Base-by-base conservation (phyloP, 2,797 vertebrate species). In the Girardinus metallicus region DNA sequence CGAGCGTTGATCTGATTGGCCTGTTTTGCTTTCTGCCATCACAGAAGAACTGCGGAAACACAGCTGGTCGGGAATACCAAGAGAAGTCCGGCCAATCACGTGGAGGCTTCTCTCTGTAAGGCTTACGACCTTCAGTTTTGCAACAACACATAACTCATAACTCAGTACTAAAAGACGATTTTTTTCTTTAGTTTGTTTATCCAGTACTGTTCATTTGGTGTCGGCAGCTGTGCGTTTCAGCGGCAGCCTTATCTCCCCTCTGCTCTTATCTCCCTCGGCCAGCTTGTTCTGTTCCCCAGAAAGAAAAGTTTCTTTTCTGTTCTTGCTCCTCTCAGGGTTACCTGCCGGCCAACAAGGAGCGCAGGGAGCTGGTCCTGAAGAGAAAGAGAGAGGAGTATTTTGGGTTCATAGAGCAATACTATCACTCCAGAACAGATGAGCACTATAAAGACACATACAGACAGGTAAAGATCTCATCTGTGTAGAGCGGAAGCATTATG, bases 331-430 rank as follows among this genome's bases (percentile, higher is more conserved):
- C 36, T 76, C 86, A 99, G 99, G 99, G 99, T 64, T 99, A 99
- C 88, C 97, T 99, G 80, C 99, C 99, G 0, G 97, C 98, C 74
- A 99, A 98, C 93, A 97, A 95, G 44, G 99, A 99, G 87, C 96
- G 99, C 79, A 92, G 97, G 77, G 97, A 98, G 87, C 89, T 96
- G 93, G 99, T 98, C 23, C 92, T 99, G 47, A 97, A 96, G 83
- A 94, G 98, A 43, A 99, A 99, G 79, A 94, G 98, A n/a, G 97
- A 98, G 36, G 99, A 99, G 34, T 99, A 99, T 91, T 99, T 98
- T 18, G 98, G 97, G 75, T 99, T 99, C 93, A 99, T 99, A 41
- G 97, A 99, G 91, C 98, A 99, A 96, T 99, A 99, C 96, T 99
- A 99, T 31, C 96, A 98, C 93, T 99, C 99, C 91, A 95, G 98